These are phyloP conservation scores for Machimus atricapillus DNA, from an alignment of 2,888 invertebrate genomes.

Conservation along the genomic window DNA sequence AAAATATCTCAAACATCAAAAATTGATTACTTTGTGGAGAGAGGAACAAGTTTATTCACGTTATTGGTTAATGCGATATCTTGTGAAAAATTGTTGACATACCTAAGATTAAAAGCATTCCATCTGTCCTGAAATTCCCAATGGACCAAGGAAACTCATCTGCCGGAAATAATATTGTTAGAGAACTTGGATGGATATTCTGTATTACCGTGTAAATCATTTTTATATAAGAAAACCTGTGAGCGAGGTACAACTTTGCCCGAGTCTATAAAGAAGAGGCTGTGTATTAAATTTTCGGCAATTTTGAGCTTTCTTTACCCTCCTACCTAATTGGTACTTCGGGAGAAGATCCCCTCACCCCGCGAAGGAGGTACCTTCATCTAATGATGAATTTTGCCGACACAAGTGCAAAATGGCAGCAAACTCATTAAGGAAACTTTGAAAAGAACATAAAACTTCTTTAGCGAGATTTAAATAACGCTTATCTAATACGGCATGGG, in stretches of 20 bases:
- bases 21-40: background rate
- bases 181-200: conserved; percentile 5
- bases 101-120: background rate
- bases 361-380: background rate
- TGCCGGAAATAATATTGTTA: conserved; percentile 9
- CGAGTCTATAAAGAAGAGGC: background rate
- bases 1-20: background rate
- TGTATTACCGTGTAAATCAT: conserved; percentile 9
- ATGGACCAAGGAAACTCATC: background rate
- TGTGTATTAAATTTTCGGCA: background rate
- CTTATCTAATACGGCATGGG: conserved; percentile 8
- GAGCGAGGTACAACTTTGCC: background rate
- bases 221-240: background rate
- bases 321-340: background rate
- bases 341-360: background rate
- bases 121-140: background rate
- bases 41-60: background rate
- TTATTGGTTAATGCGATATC: background rate
- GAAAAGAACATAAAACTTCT: conserved; percentile 31
- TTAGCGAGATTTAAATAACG: conserved; percentile 23
- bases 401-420: conserved; percentile 17
- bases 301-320: background rate
- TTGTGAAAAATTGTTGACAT: background rate
- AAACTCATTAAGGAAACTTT: conserved; percentile 27
- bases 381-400: conserved; percentile 3